These are phyloP conservation scores for Hydraecia micacea DNA, from an alignment of 2,888 invertebrate genomes.

Conservation along the genomic window DNA sequence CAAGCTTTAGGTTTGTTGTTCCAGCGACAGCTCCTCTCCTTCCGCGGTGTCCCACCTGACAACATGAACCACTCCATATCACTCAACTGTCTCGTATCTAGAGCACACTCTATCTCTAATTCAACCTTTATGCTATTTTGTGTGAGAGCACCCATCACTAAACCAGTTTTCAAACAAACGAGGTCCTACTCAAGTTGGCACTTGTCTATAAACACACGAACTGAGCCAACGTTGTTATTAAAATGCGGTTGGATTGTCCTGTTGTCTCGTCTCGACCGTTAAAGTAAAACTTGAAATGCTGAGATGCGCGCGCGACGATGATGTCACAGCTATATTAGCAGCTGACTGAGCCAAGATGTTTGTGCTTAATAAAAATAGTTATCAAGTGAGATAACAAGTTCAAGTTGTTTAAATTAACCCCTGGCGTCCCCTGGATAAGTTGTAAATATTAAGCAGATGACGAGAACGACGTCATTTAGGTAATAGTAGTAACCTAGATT, in stretches of 20 bases:
- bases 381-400: constrained; percentile 74
- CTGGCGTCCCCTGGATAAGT: constrained; percentile 34
- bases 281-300: constrained; percentile 62
- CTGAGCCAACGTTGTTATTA: constrained; percentile 33
- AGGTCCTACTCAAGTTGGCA: constrained; percentile 27
- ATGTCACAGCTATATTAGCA: constrained; percentile 77
- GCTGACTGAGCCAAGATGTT: constrained; percentile 65
- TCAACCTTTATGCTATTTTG: constrained; percentile 76
- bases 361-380: constrained; percentile 66
- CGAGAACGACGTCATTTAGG: background rate
- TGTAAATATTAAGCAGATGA: constrained; percentile 20
- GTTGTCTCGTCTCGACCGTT: constrained; percentile 55
- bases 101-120: constrained; percentile 81
- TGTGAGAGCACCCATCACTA: constrained; percentile 67
- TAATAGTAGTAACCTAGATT: background rate
- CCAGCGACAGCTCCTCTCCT: constrained; percentile 77
- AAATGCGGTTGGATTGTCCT: constrained; percentile 44
- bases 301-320: constrained; percentile 64
- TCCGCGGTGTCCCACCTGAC: constrained; percentile 83
- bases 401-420: constrained; percentile 60
- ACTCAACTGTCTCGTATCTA: constrained; percentile 76
- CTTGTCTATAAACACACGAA: constrained; percentile 43
- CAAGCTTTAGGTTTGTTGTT: constrained; percentile 78
- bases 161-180: constrained; percentile 18
- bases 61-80: constrained; percentile 85